Percentiles rank a stretch among this genome's conserved stretches.
These are phyloP conservation scores for Palythoa grandis DNA, from an alignment of 92 coral and sea anemone genomes.

Conservation along the genomic window DNA sequence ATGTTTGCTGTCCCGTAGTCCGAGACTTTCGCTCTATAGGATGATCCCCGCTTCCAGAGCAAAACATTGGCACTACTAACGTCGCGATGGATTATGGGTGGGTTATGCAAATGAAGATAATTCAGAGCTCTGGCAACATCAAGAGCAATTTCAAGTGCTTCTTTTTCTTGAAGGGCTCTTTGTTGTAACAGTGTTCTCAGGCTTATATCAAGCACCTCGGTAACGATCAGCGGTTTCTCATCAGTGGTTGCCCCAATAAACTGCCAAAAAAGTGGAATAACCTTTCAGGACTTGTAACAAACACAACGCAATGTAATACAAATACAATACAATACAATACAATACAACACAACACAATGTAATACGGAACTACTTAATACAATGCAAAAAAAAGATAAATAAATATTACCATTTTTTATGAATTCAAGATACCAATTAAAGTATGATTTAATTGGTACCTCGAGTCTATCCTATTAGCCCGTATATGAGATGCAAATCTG, in stretches of 20 bases:
- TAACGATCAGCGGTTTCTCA: conserved; percentile 2
- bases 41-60: conserved; percentile 83
- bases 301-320: too few species aligned
- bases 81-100: conserved; percentile 98
- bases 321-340: background rate
- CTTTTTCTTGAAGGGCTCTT: conserved; percentile 64
- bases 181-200: conserved; percentile 74
- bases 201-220: conserved; percentile 53
- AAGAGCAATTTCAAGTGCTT: conserved; percentile 70
- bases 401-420: too few species aligned
- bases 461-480: too few species aligned
- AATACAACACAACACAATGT: background rate
- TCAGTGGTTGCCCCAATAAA: conserved; percentile 88
- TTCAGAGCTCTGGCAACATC: conserved; percentile 17
- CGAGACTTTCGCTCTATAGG: conserved; percentile 87
- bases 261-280: conserved; percentile 34
- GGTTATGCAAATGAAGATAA: conserved; percentile 46
- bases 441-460: too few species aligned
- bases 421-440: too few species aligned
- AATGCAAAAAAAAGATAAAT: background rate
- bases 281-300: too few species aligned
- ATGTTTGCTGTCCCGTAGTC: conserved; percentile 95
- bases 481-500: too few species aligned
- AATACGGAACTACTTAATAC: background rate
- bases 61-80: conserved; percentile 72